phyloP scores from a whole-genome alignment of 2,797 vertebrate genomes.

The Silurus aristotelis region DNA sequence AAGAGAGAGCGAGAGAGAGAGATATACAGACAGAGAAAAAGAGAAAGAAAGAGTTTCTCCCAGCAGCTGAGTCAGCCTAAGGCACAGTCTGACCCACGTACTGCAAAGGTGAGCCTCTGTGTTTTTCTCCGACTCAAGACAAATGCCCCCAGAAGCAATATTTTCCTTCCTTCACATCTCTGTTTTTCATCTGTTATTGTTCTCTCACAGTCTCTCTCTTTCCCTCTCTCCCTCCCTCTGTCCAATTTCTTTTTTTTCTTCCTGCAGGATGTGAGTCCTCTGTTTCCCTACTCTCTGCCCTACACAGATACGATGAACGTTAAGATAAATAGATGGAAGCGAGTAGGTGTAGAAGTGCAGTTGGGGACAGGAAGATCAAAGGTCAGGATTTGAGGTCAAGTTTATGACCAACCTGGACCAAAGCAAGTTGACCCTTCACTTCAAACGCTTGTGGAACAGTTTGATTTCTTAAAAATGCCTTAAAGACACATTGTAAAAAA shows the following conservation, averaged over 20 bases:
- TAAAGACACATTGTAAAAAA: constrained; percentile 1
- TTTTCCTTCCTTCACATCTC: constrained; percentile 77
- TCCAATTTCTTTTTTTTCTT: constrained; percentile 14
- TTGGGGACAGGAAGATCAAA: constrained; percentile 29
- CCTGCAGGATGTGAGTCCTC: constrained; percentile 38
- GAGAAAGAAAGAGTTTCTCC: constrained; percentile 63
- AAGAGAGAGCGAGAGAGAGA: constrained; percentile 54
- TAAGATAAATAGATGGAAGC: constrained; percentile 28
- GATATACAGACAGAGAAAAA: constrained; percentile 12
- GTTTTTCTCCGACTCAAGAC: constrained; percentile 75
- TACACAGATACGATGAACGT: constrained; percentile 23
- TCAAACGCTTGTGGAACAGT: constrained; percentile 11
- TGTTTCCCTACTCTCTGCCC: constrained; percentile 30
- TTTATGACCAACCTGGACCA: constrained; percentile 44
- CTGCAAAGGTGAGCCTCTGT: constrained; percentile 75
- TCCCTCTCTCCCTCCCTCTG: neutral
- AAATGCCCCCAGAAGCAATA: constrained; percentile 78
- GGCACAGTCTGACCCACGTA: constrained; percentile 75
- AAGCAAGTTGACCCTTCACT: constrained; percentile 35
- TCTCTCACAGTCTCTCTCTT: constrained; percentile 30
- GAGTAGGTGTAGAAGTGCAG: constrained; percentile 36
- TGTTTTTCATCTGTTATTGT: constrained; percentile 75
- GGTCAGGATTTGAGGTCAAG: constrained; percentile 49
- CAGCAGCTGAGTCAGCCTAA: constrained; percentile 70
- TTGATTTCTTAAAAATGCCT: constrained; percentile 39